phyloP scores from a whole-genome alignment of 2,113 vertebrate genomes.

The Labeo catla region DNA sequence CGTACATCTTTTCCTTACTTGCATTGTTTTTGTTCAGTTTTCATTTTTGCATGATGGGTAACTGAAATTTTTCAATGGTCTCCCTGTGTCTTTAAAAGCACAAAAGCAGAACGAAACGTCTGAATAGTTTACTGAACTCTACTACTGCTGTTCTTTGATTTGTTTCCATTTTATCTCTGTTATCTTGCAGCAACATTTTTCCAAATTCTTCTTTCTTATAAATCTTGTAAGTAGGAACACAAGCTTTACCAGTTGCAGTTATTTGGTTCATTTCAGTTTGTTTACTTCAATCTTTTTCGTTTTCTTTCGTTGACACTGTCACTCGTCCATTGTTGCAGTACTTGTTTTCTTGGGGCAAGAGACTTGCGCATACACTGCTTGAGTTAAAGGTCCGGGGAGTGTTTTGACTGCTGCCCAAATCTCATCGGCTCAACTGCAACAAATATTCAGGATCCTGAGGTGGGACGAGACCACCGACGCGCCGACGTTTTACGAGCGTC shows the following conservation, averaged over 20 bases:
- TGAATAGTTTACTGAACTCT: slow-evolving; percentile 66
- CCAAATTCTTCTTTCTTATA: slow-evolving; percentile 98
- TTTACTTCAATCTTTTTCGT: slow-evolving; percentile 62
- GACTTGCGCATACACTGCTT: slow-evolving; percentile 64
- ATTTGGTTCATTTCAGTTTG: slow-evolving; percentile 76
- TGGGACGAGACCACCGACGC: too few relatives aligned
- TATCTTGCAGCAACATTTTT: slow-evolving; percentile 97
- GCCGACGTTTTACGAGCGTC: background rate
- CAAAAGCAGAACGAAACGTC: background rate
- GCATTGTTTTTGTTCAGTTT: slow-evolving; percentile 50
- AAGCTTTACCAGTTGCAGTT: slow-evolving; percentile 87
- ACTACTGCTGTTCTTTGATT: slow-evolving; percentile 92
- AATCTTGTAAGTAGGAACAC: slow-evolving; percentile 95
- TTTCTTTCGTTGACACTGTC: slow-evolving; percentile 75
- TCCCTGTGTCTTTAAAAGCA: slow-evolving; percentile 28
- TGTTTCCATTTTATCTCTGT: slow-evolving; percentile 95
- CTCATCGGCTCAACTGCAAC: slow-evolving; percentile 80
- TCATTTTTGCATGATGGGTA: slow-evolving; percentile 57
- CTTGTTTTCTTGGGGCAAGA: slow-evolving; percentile 79
- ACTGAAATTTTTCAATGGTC: slow-evolving; percentile 22
- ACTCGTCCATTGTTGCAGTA: slow-evolving; percentile 81
- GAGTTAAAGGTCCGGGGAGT: slow-evolving; percentile 61
- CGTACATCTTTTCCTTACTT: slow-evolving; percentile 66
- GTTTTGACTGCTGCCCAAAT: slow-evolving; percentile 77
- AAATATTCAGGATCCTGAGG: slow-evolving; percentile 46